Conservation (phyloP, 2,113 vertebrate species). For the Calidris pygmaea region DNA sequence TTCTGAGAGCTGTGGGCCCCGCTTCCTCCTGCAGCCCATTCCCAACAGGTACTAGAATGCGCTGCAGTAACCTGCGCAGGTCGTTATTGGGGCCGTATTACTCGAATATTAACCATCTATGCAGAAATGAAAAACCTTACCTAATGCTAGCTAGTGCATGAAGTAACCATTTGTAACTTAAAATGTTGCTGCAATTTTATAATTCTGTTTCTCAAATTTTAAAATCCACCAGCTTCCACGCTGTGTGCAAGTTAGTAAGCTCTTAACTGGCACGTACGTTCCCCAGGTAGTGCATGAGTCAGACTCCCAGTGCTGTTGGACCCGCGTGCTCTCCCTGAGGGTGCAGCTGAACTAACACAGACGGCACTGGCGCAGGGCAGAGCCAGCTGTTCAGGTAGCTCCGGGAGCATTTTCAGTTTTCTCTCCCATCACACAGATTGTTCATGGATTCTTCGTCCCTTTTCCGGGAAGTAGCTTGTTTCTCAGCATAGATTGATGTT, state of each 20-base stretch:
- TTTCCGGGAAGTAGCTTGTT: not conserved
- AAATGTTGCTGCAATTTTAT: not conserved
- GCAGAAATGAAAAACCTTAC: not conserved
- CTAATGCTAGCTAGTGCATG: fast-evolving
- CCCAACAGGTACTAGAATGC: fast-evolving
- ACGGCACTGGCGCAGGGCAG: not conserved
- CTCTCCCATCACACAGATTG: not conserved
- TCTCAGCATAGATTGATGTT: not conserved
- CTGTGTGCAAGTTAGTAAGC: not conserved
- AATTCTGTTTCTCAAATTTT: not conserved
- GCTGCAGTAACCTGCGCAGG: not conserved
- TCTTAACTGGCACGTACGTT: fast-evolving
- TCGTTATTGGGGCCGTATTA: not conserved
- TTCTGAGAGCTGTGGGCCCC: not conserved
- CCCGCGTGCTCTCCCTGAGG: not conserved
- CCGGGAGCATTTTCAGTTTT: fast-evolving
- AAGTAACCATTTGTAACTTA: not conserved
- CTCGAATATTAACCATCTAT: not conserved
- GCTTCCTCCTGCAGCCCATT: not conserved
- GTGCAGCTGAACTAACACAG: not conserved
- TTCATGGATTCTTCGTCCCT: not conserved
- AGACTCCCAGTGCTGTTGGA: not conserved
- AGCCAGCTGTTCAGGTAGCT: not conserved
- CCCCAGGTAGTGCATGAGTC: not conserved
- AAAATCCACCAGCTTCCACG: not conserved